Evolutionary conservation across 1,140 invertebrate species (phyloP), one percentile per base, ranked within the genome.

Genomic region (Thrips palmi): DNA sequence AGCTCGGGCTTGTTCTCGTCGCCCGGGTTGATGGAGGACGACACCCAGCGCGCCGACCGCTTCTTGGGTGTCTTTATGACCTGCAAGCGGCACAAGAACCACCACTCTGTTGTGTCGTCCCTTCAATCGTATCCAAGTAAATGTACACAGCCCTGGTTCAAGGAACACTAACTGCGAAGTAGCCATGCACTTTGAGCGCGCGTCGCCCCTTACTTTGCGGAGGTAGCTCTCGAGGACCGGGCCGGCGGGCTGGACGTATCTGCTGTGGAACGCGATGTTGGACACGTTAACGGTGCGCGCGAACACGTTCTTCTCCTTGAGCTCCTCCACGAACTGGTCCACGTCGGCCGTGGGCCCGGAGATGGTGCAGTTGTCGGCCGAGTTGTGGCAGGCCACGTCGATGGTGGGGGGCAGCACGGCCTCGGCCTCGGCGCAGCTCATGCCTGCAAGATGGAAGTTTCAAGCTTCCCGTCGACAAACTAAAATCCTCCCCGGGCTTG

Each of bases 341-440:
- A 63, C 50, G 0, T 57, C 54, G 1, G 68, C 66, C 18, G 62
- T 61, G 2, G 73, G 71, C 19, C 77, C 77, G 30, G 74, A 77
- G 23, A 82, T 64, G 2, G 77, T 83, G 1, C 71, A 69, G 21
- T 71, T 74, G 24, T 77, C 70, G 2, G 60, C 49, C 4, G 70
- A 58, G 50, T 82, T 83, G 51, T 77, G 73, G 50, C 78, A 83
- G 14, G 76, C 77, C 1, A 77, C 62, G 30, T 71, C 65, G 49
- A 78, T 54, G 46, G 79, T 72, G 39, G 65, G 44, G 43, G 89
- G 80, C 49, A 81, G 85, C 23, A 71, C 64, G 44, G 61, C 60
- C 44, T 70, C 67, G 2, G 74, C 71, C 47, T 93, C 80, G 48
- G 86, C 77, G 87, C 87, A 94, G 20, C 77, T 76, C 15, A 97